These are phyloP conservation scores for Cosmia pyralina DNA, from an alignment of 2,888 invertebrate genomes.

Conservation along the genomic window DNA sequence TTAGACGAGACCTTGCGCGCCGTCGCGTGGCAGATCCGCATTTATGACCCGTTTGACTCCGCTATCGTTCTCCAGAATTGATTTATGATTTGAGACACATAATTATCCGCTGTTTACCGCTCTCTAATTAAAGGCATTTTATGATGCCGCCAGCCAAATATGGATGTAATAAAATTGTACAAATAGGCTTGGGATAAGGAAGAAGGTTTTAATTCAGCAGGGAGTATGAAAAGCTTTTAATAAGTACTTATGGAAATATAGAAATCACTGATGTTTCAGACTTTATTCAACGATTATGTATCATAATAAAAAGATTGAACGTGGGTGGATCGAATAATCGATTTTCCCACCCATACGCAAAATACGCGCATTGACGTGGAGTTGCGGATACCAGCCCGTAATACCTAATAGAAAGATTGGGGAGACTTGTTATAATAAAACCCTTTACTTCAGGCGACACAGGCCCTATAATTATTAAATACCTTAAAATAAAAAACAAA, in stretches of 20 bases:
- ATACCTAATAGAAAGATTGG: no score
- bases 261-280: not conserved
- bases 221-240: not conserved
- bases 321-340: no score
- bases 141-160: slow-evolving; percentile 32
- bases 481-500: no score
- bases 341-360: no score
- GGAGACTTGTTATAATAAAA: no score
- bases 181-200: slow-evolving; percentile 3
- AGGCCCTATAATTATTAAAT: no score
- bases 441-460: no score
- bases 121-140: slow-evolving; percentile 44
- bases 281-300: not conserved
- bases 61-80: slow-evolving; percentile 55
- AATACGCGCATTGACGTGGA: no score
- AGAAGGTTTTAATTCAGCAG: not conserved
- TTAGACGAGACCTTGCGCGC: not conserved
- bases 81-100: slow-evolving; percentile 50
- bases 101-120: slow-evolving; percentile 49
- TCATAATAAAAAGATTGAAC: not conserved
- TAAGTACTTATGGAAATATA: not conserved
- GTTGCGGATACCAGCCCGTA: no score
- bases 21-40: slow-evolving; percentile 53
- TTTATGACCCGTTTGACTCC: slow-evolving; percentile 50
- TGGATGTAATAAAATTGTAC: slow-evolving; percentile 12